Evolutionary conservation across 2,888 invertebrate genomes (phyloP), one percentile per base, ranked within the genome.

Genomic region (Tethea ocularis): DNA sequence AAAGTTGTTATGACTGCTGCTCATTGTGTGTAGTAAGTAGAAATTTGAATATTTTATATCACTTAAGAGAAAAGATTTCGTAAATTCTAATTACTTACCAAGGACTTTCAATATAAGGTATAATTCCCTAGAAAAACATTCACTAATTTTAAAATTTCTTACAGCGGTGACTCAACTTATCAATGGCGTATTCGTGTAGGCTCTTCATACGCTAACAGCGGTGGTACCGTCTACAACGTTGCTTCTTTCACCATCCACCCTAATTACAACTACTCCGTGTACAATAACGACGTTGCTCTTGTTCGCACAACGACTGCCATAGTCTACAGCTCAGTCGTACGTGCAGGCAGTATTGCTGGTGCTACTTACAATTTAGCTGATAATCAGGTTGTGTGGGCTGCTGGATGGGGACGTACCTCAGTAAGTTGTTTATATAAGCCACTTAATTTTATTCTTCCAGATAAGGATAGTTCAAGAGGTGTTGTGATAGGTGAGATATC

Each of bases 401-500:
- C 82, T 41, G 93, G 93, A 63, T 93, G 90, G 91, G 90, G 91
- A n/a, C 58, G 61, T 0, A 82, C 71, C 51, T 66, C 67, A 23
- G 85, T 87, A 64, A 80, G 80, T 75, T 17, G 20, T 46, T 46
- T 10, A 5, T 20, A 10, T 46, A 20, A 13, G 33, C 10, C 1
- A 33, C 33, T 33, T 33, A n/a, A 3, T 15, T 15, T n/a, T 38
- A 38, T 15, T n/a, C 46, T 2, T 20, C 20, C 46, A 38, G 46
- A 46, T 20, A 46, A 20, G 10, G 8, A 46, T 46, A 17, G 41
- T n/a, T n/a, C n/a, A 38, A 1, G n/a, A 4, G 4, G n/a, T 38
- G n/a, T n/a, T n/a, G 20, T 46, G 17, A 7, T 46, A 15, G n/a
- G n/a, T n/a, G n/a, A 46, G 46, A 46, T 46, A 46, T 20, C n/a